Evolutionary conservation across 2,113 vertebrate species (phyloP).

Genomic region (Montifringilla adamsi): DNA sequence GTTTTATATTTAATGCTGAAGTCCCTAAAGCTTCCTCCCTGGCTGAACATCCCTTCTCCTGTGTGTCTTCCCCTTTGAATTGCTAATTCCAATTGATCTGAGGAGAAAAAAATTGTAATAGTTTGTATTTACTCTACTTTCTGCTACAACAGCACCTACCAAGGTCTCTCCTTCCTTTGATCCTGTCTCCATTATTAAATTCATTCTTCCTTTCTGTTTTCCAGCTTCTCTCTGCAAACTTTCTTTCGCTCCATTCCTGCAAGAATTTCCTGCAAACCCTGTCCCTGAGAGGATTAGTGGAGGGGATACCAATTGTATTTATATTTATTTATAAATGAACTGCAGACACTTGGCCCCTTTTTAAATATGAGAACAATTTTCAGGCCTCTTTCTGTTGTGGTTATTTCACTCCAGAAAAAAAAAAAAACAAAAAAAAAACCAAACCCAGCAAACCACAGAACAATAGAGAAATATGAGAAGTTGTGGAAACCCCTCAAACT

Average conservation of each 20-base stretch:
- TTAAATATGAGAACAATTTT: neutral
- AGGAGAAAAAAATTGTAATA: neutral
- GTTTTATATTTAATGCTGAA: neutral
- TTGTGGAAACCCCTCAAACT: constrained; percentile 8
- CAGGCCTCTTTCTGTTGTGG: neutral
- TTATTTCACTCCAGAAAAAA: neutral
- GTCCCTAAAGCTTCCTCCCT: neutral
- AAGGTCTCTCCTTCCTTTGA: neutral
- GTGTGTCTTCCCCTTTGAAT: neutral
- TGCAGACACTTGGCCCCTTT: neutral
- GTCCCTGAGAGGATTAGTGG: neutral
- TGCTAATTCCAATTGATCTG: neutral
- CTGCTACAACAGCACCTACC: neutral
- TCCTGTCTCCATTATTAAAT: neutral
- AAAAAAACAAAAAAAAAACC: neutral
- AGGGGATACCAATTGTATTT: neutral
- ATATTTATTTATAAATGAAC: neutral
- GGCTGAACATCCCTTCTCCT: neutral
- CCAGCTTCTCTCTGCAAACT: constrained; percentile 34
- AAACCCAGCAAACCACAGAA: neutral
- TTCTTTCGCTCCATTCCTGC: neutral
- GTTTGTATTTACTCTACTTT: neutral
- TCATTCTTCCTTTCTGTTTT: constrained; percentile 38
- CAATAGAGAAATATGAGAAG: neutral
- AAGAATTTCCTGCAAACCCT: neutral